Evolutionary conservation across 1,140 invertebrate genomes (phyloP).

Genomic region (Aporrectodea caliginosa): DNA sequence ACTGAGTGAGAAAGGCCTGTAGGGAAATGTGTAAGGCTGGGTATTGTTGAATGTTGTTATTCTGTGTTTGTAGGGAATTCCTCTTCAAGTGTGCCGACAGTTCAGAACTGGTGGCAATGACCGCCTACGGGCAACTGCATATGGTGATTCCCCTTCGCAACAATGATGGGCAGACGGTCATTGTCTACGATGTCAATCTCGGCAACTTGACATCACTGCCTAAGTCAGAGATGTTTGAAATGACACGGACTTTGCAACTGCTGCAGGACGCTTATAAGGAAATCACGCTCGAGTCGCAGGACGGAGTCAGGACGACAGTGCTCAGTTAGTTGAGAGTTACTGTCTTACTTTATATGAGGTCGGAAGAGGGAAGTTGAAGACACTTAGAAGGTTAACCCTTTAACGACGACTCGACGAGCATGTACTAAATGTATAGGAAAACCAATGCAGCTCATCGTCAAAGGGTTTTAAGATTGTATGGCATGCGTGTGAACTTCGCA

Average conservation of each 20-base stretch:
- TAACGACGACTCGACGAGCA: too few relatives aligned
- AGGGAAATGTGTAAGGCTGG: too few relatives aligned
- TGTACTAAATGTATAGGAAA: too few relatives aligned
- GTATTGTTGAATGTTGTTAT: too few relatives aligned
- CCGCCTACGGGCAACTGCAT: slow-evolving; percentile 51
- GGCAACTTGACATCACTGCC: slow-evolving; percentile 45
- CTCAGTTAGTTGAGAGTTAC: slow-evolving; percentile 42
- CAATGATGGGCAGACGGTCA: slow-evolving; percentile 46
- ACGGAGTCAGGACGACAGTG: slow-evolving; percentile 44
- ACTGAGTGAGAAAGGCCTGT: too few relatives aligned
- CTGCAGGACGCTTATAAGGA: slow-evolving; percentile 51
- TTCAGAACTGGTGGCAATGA: slow-evolving; percentile 50
- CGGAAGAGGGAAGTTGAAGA: too few relatives aligned
- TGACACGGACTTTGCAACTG: slow-evolving; percentile 50
- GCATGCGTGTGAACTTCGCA: too few relatives aligned
- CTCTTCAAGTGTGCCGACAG: slow-evolving; percentile 55
- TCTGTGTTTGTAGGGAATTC: slow-evolving; percentile 52
- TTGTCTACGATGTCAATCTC: slow-evolving; percentile 52
- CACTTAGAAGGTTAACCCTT: too few relatives aligned
- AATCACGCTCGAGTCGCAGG: slow-evolving; percentile 44
- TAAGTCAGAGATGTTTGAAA: slow-evolving; percentile 48
- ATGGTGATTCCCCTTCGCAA: slow-evolving; percentile 51
- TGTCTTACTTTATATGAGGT: too few relatives aligned
- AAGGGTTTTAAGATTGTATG: too few relatives aligned
- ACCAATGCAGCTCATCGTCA: too few relatives aligned